phyloP scores from a whole-genome alignment of 2,888 invertebrate species.

The Pyralis farinalis region DNA sequence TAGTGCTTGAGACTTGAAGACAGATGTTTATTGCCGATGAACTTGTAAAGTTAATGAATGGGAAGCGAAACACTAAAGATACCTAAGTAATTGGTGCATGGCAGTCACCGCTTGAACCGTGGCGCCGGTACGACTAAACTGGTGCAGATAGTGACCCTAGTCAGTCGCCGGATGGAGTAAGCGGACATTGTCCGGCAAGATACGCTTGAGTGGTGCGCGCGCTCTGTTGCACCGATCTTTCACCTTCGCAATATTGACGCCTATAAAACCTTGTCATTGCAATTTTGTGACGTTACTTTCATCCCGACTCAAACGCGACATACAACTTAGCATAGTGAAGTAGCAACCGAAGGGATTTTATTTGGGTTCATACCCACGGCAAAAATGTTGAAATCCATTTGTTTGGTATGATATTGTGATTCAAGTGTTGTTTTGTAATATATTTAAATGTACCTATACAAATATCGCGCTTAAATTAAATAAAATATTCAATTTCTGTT shows the following conservation, averaged over 20 bases:
- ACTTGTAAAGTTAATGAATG: too few species aligned
- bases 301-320: constrained; percentile 68
- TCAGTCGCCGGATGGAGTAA: constrained; percentile 61
- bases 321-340: constrained; percentile 54
- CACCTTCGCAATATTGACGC: constrained; percentile 79
- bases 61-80: too few species aligned
- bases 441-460: neutral
- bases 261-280: constrained; percentile 79
- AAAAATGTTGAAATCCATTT: constrained; percentile 59
- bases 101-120: neutral
- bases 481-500: constrained; percentile 32
- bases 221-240: constrained; percentile 75
- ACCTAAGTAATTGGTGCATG: neutral
- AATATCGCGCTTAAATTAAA: neutral
- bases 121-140: constrained; percentile 8
- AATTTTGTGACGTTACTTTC: constrained; percentile 76
- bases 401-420: constrained; percentile 52
- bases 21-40: too few species aligned
- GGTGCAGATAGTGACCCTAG: constrained; percentile 36
- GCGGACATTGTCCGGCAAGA: constrained; percentile 73
- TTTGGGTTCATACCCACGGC: constrained; percentile 67
- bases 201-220: constrained; percentile 72
- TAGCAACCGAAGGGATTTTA: constrained; percentile 35
- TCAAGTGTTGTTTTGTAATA: neutral
- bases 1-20: too few species aligned